A percentile compares a stretch with the other conserved stretches of the same genome.
phyloP scores from a whole-genome alignment of 2,888 invertebrate species.

The Drosophila phalerata region DNA sequence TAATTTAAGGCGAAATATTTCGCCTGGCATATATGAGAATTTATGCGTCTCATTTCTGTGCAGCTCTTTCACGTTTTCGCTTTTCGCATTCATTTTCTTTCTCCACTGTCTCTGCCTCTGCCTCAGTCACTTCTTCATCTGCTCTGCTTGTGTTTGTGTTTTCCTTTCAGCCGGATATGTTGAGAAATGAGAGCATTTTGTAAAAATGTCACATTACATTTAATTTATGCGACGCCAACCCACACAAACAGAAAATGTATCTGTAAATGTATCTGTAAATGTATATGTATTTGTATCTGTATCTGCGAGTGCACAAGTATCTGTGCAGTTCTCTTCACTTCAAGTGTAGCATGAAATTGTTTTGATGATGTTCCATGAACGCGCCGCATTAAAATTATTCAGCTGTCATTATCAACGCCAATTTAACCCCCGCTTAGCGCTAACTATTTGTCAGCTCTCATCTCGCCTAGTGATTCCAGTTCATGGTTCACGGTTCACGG shows the following conservation, averaged over 20 bases:
- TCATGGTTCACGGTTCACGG: constrained; percentile 33
- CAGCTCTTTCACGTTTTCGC: constrained; percentile 48
- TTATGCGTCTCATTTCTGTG: constrained; percentile 73
- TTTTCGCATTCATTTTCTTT: constrained; percentile 40
- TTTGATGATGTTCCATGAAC: constrained; percentile 64
- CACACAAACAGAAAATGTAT: constrained; percentile 41
- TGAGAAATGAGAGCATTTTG: constrained; percentile 84
- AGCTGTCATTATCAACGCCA: constrained; percentile 65
- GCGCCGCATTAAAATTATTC: constrained; percentile 57
- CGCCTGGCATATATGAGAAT: constrained; percentile 76
- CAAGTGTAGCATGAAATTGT: constrained; percentile 75
- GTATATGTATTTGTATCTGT: constrained; percentile 32
- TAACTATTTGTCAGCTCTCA: constrained; percentile 59
- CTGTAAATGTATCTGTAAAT: constrained; percentile 35
- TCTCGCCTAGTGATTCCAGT: constrained; percentile 10
- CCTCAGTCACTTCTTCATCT: not conserved
- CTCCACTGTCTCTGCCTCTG: constrained; percentile 13
- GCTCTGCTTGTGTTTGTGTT: constrained; percentile 19
- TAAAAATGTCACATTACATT: constrained; percentile 85
- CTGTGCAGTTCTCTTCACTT: constrained; percentile 35
- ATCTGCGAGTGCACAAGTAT: constrained; percentile 41
- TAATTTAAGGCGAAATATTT: constrained; percentile 84
- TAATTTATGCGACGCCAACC: constrained; percentile 81
- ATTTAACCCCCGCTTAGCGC: constrained; percentile 61
- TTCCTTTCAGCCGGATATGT: constrained; percentile 73